A percentile compares a stretch with the other conserved stretches of the same genome.
These are phyloP conservation scores for Phrynocephalus guinanensis DNA, from an alignment of 2,797 vertebrate species.

Conservation along the genomic window DNA sequence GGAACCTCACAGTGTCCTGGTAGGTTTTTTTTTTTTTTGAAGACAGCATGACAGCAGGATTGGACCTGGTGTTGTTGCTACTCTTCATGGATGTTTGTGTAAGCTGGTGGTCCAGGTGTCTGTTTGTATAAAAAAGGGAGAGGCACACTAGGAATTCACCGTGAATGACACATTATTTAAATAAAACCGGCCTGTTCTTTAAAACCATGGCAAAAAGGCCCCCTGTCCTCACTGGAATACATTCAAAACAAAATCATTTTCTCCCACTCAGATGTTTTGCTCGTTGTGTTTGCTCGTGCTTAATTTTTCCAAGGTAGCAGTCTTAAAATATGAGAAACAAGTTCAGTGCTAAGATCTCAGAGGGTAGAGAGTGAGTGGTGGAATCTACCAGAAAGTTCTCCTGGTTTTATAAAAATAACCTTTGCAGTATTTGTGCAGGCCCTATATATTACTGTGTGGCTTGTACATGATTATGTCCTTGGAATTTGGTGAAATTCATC, in stretches of 20 bases:
- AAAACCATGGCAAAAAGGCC: conserved; percentile 35
- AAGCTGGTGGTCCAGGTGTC: conserved; percentile 61
- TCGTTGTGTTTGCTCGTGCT: not conserved
- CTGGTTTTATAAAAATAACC: not conserved
- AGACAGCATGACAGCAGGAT: conserved; percentile 17
- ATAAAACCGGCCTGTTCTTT: conserved; percentile 62
- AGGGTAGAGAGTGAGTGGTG: no score
- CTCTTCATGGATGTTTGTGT: conserved; percentile 44
- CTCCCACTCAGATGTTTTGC: not conserved
- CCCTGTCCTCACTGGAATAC: not conserved
- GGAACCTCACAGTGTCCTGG: not conserved
- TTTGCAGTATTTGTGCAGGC: no score
- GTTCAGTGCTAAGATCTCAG: not conserved
- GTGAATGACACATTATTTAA: conserved; percentile 66
- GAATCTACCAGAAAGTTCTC: not conserved
- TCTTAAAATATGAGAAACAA: not conserved
- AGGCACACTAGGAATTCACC: conserved; percentile 64
- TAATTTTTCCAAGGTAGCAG: not conserved
- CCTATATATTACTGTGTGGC: not conserved
- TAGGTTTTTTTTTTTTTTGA: not conserved
- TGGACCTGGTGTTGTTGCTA: conserved; percentile 25
- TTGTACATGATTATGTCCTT: not conserved
- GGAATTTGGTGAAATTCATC: no score
- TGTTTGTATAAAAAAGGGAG: conserved; percentile 69
- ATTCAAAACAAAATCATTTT: conserved; percentile 5